Base-by-base conservation (phyloP, 2,797 vertebrate genomes). In the Nyctalus aviator region DNA sequence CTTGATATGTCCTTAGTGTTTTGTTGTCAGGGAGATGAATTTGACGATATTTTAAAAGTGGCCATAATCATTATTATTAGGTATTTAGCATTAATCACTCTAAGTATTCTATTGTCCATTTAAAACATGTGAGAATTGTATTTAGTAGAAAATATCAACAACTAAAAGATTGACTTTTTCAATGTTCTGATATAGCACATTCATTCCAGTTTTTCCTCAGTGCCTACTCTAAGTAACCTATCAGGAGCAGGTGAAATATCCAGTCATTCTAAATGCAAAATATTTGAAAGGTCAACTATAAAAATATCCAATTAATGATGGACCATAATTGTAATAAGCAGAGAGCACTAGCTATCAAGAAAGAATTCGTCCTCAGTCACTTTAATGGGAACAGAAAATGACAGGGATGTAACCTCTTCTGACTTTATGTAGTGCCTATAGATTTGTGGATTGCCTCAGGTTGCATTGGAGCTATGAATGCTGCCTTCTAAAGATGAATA, bases 101-200 rank as follows among this genome's bases (percentile, higher is more conserved):
- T 78, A 82, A 89, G 71, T 72, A 23, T 50, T 79, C 37, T 94
- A 84, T 78, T 14, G 84, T 7, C 7, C 32, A 93, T 88, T 92
- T 93, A 92, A 94, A 83, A 91, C 81, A 87, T 18, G 17, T 75
- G 59, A 94, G 57, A 88, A 66, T 88, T 72, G 64, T 81, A 88
- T 23, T 68, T 59, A 17, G 7, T 41, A 84, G 25, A 89, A 97
- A 30, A 53, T 1, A 69, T 27, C 73, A 94, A 78, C 78, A 95
- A 10, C 3, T 69, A 62, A n/a, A 30, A 89, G 41, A 66, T 44
- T 14, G 13, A 64, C 68, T 21, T 59, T 90, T 79, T 14, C 18
- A 46, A 1, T 18, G 20, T 13, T 78, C 69, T 72, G 21, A 9
- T 69, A 81, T 79, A 83, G 57, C 0, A 20, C 48, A 0, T 35